These are phyloP conservation scores for Phycodurus eques DNA, from an alignment of 2,113 vertebrate species.

Conservation along the genomic window DNA sequence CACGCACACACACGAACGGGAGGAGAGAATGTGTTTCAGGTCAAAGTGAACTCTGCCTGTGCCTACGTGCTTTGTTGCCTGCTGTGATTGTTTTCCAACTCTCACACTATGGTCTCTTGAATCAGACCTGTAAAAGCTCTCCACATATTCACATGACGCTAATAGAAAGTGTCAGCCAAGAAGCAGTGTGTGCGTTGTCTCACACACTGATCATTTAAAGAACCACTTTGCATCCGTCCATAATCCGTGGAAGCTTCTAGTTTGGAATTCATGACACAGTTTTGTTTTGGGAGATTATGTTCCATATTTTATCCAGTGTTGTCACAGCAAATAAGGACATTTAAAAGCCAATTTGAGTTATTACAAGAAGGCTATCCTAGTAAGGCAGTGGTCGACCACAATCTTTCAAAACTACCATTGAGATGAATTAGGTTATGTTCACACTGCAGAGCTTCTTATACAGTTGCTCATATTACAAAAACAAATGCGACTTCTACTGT, in stretches of 20 bases:
- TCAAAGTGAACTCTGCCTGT: conserved; percentile 60
- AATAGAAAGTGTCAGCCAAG: conserved; percentile 1
- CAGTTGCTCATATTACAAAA: no score
- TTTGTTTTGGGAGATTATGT: background rate
- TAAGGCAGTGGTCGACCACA: background rate
- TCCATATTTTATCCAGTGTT: background rate
- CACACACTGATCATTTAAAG: background rate
- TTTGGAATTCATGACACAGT: background rate
- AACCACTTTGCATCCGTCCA: background rate
- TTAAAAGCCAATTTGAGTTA: background rate
- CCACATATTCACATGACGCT: background rate
- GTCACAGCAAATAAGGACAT: background rate
- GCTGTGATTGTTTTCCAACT: conserved; percentile 35
- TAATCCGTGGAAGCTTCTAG: background rate
- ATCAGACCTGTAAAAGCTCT: background rate
- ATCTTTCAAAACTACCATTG: background rate
- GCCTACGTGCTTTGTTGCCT: conserved; percentile 40
- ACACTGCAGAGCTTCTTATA: no score
- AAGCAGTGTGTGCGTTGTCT: background rate
- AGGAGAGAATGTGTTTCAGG: conserved; percentile 58
- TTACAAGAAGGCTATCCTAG: no score
- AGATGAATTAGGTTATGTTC: background rate
- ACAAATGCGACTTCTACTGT: no score
- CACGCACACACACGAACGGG: conserved; percentile 29
- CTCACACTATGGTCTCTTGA: background rate